Evolutionary conservation across 2,797 vertebrate species (phyloP).

Genomic region (Bradypodion pumilum): DNA sequence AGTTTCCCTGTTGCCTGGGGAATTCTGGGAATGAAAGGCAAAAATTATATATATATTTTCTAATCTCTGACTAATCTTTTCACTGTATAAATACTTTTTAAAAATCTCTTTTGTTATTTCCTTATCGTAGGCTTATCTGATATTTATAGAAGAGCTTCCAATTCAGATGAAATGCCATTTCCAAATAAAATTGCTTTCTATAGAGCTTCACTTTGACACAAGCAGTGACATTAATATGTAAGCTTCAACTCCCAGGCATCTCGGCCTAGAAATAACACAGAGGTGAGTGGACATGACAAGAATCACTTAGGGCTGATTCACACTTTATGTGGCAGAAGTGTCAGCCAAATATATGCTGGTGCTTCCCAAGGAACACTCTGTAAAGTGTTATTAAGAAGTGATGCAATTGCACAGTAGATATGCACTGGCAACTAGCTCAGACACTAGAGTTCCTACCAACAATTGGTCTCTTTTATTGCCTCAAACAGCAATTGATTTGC

Average conservation of each 20-base stretch:
- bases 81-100: neutral
- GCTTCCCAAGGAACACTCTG: neutral
- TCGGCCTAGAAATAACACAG: neutral
- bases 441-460: neutral
- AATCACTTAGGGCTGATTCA: slow-evolving; percentile 9
- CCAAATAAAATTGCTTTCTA: slow-evolving; percentile 10
- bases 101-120: neutral
- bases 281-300: neutral
- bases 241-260: neutral
- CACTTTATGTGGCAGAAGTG: neutral
- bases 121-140: slow-evolving; percentile 12
- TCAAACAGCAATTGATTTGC: neutral
- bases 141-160: neutral
- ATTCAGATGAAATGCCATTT: neutral
- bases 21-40: slow-evolving; percentile 11
- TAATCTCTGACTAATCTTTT: neutral
- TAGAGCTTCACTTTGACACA: neutral
- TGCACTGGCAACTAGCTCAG: neutral
- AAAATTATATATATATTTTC: neutral
- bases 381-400: neutral
- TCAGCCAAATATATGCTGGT: neutral
- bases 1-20: neutral
- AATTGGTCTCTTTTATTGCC: neutral
- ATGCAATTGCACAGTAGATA: neutral
- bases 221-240: slow-evolving; percentile 10